Evolutionary conservation across 2,113 vertebrate genomes (phyloP), one percentile per base, ranked within the genome.

Genomic region (Scomber scombrus): DNA sequence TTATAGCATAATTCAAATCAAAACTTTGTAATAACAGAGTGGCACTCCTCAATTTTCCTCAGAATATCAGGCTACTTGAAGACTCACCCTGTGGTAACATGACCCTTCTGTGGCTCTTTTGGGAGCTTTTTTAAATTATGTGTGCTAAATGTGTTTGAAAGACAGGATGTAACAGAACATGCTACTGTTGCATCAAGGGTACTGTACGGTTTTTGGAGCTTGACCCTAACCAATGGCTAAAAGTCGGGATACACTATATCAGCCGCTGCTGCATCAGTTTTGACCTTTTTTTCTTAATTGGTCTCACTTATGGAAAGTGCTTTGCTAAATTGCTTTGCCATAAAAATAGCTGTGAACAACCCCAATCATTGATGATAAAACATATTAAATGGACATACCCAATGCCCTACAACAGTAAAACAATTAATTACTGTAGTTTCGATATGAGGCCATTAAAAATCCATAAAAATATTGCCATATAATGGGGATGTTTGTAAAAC

Each of bases 161-260:
- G 58, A 18, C 19, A 16, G 5, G 15, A 29, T 15, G 5, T n/a
- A 11, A 43, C 3, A 13, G 7, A 40, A 23, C 10, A n/a, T 18
- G 16, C 9, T 31, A n/a, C n/a, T 51, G 14, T 56, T 66, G 70
- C 19, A 75, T 78, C 47, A 29, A 67, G 49, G 73, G 65, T 78
- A 52, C 11, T 58, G 34, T 60, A 67, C 31, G 63, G 10, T 52
- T 23, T 52, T 45, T 55, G 13, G 31, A 54, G 7, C 23, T 49
- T 40, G 10, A 18, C 19, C 50, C 11, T 19, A 31, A 66, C 21
- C 46, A 16, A 26, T 4, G 6, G 46, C 52, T 46, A 43, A 40
- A 47, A 2, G 11, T 7, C 34, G 8, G 6, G 34, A 40, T 40
- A 40, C 34, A 40, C 34, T 9, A 18, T 34, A 3, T 21, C 3